phyloP scores from a whole-genome alignment of 92 coral and sea anemone species.

The Hydrozoanthus gracilis region DNA sequence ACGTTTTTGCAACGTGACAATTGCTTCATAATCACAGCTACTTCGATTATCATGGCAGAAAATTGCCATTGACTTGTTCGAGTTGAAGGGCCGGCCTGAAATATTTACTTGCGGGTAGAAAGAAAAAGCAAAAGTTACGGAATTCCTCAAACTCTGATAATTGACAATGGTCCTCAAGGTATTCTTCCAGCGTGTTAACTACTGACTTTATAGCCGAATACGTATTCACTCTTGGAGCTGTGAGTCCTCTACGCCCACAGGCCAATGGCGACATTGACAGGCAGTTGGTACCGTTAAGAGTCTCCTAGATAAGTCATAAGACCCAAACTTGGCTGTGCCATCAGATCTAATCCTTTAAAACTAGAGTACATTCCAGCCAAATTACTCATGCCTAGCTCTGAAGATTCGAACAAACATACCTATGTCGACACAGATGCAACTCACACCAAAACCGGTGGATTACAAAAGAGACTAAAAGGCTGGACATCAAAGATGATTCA shows the following conservation, averaged over 20 bases:
- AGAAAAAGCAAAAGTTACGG: conserved; percentile 35
- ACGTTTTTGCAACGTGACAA: no score
- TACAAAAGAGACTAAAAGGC: not conserved
- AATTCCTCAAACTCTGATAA: conserved; percentile 1
- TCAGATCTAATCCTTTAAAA: conserved; percentile 12
- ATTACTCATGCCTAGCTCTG: not conserved
- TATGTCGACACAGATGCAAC: conserved; percentile 7
- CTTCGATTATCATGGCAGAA: conserved; percentile 26
- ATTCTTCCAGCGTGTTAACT: conserved; percentile 7
- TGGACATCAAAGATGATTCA: conserved; percentile 9
- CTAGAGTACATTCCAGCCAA: conserved; percentile 17
- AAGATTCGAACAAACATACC: conserved; percentile 13
- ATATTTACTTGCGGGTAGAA: conserved; percentile 17
- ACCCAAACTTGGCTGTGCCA: conserved; percentile 2
- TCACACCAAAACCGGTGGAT: conserved; percentile 15
- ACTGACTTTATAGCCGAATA: conserved; percentile 6
- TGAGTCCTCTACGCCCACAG: conserved; percentile 27
- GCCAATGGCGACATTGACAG: conserved; percentile 28
- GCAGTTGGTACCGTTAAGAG: conserved; percentile 14
- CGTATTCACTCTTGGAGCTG: conserved; percentile 24
- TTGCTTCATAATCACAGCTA: conserved; percentile 4
- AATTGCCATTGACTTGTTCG: conserved; percentile 35
- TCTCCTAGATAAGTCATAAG: conserved; percentile 26
- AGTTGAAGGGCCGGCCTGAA: conserved; percentile 34
- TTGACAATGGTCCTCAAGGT: conserved; percentile 14